phyloP scores from a whole-genome alignment of 2,113 vertebrate species.

The Petaurus breviceps region DNA sequence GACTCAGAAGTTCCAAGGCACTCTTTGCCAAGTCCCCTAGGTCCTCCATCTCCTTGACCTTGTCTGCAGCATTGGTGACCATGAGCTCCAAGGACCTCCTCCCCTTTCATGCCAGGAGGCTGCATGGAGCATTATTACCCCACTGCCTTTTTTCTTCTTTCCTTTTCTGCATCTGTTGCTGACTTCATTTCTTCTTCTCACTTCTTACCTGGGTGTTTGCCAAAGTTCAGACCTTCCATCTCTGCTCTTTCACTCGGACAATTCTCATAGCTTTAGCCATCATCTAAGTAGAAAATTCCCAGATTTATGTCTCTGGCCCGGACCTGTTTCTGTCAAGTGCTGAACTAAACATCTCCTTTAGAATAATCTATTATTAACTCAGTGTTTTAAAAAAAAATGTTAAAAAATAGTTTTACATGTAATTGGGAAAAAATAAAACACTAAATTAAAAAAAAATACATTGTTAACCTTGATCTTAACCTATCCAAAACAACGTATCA shows the following conservation, averaged over 20 bases:
- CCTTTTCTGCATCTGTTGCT: background rate
- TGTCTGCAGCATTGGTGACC: no score
- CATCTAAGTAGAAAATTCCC: background rate
- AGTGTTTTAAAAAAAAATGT: no score
- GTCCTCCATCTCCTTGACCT: no score
- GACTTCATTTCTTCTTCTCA: conserved; percentile 16
- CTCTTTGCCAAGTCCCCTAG: background rate
- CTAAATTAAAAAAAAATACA: background rate
- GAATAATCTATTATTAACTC: background rate
- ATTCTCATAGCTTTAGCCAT: background rate
- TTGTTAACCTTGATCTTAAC: background rate
- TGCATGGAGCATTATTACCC: background rate
- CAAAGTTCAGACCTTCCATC: background rate
- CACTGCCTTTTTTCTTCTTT: background rate
- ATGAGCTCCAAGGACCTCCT: background rate
- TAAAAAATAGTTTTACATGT: no score
- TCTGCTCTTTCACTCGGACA: background rate
- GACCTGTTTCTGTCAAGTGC: background rate
- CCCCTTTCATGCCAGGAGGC: background rate
- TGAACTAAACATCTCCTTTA: background rate
- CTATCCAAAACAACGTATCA: conserved; percentile 12
- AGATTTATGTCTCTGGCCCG: background rate
- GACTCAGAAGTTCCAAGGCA: background rate
- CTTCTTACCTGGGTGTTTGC: background rate
- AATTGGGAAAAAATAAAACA: no score